These are phyloP conservation scores for Thripadectes ignobilis DNA, from an alignment of 2,797 vertebrate genomes.

Conservation along the genomic window DNA sequence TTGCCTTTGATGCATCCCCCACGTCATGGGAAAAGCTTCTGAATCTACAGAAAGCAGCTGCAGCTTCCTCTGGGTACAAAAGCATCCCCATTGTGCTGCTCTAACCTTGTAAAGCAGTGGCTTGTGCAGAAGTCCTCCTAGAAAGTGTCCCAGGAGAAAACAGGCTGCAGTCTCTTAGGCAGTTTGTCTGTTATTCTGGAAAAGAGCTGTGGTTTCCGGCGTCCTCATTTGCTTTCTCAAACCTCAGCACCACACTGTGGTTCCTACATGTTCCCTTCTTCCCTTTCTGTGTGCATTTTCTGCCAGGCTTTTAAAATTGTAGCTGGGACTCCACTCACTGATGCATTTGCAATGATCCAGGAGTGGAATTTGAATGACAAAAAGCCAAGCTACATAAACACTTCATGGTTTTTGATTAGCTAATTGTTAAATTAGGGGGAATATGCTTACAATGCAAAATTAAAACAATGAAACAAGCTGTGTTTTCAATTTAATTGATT, in stretches of 20 bases:
- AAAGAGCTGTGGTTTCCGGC: not conserved
- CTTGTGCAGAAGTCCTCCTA: not conserved
- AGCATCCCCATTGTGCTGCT: fast-evolving
- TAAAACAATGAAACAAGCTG: slow-evolving; percentile 64
- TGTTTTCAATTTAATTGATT: slow-evolving; percentile 58
- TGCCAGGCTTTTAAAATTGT: not conserved
- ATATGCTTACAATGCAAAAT: slow-evolving; percentile 54
- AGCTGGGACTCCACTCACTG: not conserved
- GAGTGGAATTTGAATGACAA: slow-evolving; percentile 54
- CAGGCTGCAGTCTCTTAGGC: not conserved
- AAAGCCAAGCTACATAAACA: slow-evolving; percentile 27
- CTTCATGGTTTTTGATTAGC: slow-evolving; percentile 50
- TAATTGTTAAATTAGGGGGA: slow-evolving; percentile 47
- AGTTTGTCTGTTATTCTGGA: not conserved
- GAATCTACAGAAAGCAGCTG: not conserved
- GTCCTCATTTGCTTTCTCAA: not conserved
- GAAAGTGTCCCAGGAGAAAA: not conserved
- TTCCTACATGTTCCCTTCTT: not conserved
- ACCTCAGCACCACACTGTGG: not conserved
- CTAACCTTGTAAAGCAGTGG: not conserved
- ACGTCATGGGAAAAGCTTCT: not conserved
- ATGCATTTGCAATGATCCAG: not conserved
- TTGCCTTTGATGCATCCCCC: not conserved
- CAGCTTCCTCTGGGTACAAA: not conserved
- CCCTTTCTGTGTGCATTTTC: not conserved